A percentile compares a stretch with the other conserved stretches of the same genome.
Conservation (phyloP, 2,888 invertebrate species). For the Tuberolachnus salignus region DNA sequence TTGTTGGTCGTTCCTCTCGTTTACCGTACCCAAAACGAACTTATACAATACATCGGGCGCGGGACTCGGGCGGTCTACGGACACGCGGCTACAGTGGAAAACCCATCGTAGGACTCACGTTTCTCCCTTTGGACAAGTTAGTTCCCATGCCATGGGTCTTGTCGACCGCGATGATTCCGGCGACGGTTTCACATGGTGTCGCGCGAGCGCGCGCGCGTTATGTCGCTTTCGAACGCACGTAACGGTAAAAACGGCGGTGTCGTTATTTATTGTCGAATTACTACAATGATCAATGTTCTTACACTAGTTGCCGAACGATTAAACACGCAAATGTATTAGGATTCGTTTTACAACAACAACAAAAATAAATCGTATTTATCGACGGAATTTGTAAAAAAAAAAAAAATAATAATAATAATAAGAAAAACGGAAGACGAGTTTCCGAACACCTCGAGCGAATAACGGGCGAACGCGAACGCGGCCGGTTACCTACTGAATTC, state of each 20-base stretch:
- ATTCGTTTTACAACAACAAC: too few relatives aligned
- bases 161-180: conserved; percentile 13
- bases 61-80: not conserved
- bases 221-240: too few relatives aligned
- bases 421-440: conserved; percentile 1
- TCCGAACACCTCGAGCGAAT: not conserved
- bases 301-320: too few relatives aligned
- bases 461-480: conserved; percentile 6
- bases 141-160: conserved; percentile 64
- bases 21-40: conserved; percentile 42
- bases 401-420: not conserved
- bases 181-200: conserved; percentile 21
- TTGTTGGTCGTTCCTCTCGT: too few relatives aligned
- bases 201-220: not conserved
- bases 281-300: too few relatives aligned
- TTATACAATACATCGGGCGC: conserved; percentile 32
- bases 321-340: too few relatives aligned
- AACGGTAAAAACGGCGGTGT: too few relatives aligned
- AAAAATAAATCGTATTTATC: not conserved
- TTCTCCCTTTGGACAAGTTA: conserved; percentile 65
- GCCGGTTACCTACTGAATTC: conserved; percentile 53
- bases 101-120: conserved; percentile 62
- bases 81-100: not conserved
- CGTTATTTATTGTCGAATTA: too few relatives aligned
- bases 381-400: not conserved